phyloP scores from a whole-genome alignment of 2,888 invertebrate genomes.

The Clitarchus hookeri region DNA sequence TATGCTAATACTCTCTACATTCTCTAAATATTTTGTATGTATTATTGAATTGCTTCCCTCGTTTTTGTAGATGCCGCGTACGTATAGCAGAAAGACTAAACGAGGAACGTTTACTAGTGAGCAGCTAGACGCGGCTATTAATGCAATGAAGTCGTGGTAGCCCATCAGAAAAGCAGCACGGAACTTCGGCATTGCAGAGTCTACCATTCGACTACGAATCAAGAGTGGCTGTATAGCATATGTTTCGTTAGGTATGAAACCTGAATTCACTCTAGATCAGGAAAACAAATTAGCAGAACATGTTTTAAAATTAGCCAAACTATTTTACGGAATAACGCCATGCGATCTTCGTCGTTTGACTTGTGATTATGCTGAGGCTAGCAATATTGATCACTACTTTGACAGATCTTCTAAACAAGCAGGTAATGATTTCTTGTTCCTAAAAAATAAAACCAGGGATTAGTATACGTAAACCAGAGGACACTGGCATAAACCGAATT shows the following conservation, averaged over 20 bases:
- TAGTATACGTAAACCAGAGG: neutral
- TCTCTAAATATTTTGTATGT: neutral
- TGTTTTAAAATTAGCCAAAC: neutral
- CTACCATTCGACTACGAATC: neutral
- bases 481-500: neutral
- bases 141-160: neutral
- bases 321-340: neutral
- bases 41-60: neutral
- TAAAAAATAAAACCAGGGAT: neutral
- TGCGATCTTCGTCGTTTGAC: neutral
- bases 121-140: constrained; percentile 11
- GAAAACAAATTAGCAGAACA: neutral
- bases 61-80: constrained; percentile 17
- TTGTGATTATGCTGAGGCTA: neutral
- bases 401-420: neutral
- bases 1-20: neutral
- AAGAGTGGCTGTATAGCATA: neutral
- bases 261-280: neutral
- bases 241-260: neutral
- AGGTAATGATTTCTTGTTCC: neutral
- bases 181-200: constrained; percentile 25
- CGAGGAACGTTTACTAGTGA: constrained; percentile 11
- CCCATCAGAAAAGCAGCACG: constrained; percentile 20
- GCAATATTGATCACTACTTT: neutral
- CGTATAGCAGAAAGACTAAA: neutral